Evolutionary conservation across 2,888 invertebrate species (phyloP).

Genomic region (Phalera bucephala): DNA sequence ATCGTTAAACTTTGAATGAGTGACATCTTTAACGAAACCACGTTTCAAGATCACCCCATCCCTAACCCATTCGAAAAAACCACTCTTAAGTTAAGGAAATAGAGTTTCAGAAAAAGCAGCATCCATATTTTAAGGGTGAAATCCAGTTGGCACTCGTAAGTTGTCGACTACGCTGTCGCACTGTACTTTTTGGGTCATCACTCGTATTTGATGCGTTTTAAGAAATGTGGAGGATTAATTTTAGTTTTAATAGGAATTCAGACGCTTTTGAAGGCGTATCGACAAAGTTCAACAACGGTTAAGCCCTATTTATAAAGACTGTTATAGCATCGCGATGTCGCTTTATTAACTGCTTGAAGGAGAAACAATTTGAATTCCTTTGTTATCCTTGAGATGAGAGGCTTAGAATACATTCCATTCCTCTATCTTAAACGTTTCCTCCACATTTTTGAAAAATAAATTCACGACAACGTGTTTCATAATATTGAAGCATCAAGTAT

Average conservation of each 20-base stretch:
- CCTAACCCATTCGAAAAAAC: constrained; percentile 6
- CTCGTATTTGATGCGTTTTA: constrained; percentile 71
- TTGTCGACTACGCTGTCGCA: constrained; percentile 68
- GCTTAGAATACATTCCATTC: background rate
- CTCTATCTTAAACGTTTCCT: background rate
- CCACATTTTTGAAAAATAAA: background rate
- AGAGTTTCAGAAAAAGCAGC: constrained; percentile 6
- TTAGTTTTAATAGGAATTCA: constrained; percentile 66
- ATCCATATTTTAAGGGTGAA: constrained; percentile 9
- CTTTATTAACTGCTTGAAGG: constrained; percentile 24
- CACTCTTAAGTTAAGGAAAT: constrained; percentile 21
- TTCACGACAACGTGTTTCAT: background rate
- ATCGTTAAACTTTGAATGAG: constrained; percentile 80
- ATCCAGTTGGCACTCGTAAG: constrained; percentile 50
- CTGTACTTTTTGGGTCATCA: constrained; percentile 71
- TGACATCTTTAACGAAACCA: constrained; percentile 72
- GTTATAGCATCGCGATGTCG: constrained; percentile 36
- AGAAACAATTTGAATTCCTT: constrained; percentile 12
- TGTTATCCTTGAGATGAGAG: background rate
- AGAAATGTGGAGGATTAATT: constrained; percentile 67
- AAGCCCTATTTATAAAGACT: constrained; percentile 44
- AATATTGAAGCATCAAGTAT: background rate
- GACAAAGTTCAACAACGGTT: constrained; percentile 43
- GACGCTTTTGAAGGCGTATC: constrained; percentile 43
- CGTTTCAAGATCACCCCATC: constrained; percentile 13